Conservation (phyloP, 2,113 vertebrate genomes). For the Campylorhamphus procurvoides region DNA sequence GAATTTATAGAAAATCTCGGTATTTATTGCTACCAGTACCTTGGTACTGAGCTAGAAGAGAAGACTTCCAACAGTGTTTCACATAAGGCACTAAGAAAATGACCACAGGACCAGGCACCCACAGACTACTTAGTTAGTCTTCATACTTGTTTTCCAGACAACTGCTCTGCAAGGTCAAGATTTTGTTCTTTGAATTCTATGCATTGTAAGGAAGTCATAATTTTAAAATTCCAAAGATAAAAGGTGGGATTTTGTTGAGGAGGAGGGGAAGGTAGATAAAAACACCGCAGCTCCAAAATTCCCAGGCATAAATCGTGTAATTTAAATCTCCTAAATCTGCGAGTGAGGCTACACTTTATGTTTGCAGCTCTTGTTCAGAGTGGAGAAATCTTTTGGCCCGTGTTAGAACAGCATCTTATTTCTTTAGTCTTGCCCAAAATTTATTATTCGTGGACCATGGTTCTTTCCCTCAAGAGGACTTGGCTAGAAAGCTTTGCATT, state of each 20-base stretch:
- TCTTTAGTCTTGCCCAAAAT: slow-evolving; percentile 62
- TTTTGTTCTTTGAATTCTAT: not conserved
- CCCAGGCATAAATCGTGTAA: slow-evolving; percentile 25
- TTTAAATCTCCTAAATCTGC: slow-evolving; percentile 43
- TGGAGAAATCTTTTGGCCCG: not conserved
- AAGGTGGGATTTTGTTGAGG: not conserved
- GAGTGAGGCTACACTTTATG: not conserved
- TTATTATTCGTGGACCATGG: slow-evolving; percentile 50
- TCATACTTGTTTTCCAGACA: not conserved
- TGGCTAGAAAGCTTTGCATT: slow-evolving; percentile 47
- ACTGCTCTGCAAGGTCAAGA: not conserved
- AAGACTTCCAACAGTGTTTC: not conserved
- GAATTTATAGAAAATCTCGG: not conserved
- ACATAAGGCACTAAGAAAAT: not conserved
- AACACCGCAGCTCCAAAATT: not conserved
- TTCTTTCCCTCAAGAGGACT: slow-evolving; percentile 31
- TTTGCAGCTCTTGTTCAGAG: slow-evolving; percentile 53
- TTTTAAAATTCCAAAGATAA: slow-evolving; percentile 20
- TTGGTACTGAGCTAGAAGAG: not conserved
- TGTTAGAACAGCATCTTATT: slow-evolving; percentile 20
- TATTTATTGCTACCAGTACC: not conserved
- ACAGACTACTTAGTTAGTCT: not conserved
- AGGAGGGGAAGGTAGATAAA: not conserved
- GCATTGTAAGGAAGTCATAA: slow-evolving; percentile 23
- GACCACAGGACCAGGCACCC: not conserved